phyloP scores from a whole-genome alignment of 2,888 invertebrate species.

The Acanthosepion esculentum region DNA sequence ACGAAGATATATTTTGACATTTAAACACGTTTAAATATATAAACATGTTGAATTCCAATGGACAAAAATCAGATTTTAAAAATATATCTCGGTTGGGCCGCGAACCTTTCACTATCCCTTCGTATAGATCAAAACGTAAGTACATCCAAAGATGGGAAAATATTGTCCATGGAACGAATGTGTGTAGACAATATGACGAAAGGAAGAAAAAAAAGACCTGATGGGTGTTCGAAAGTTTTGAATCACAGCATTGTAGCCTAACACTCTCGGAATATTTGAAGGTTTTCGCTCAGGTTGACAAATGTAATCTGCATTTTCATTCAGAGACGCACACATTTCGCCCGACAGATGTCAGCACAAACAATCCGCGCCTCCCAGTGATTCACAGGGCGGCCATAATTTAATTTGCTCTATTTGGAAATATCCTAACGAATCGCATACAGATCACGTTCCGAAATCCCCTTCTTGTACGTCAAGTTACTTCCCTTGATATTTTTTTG shows the following conservation, averaged over 20 bases:
- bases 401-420: slow-evolving; percentile 16
- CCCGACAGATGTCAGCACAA: slow-evolving; percentile 11
- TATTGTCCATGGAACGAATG: not conserved
- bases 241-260: not conserved
- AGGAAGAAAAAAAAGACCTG: not conserved
- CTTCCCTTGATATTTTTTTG: not conserved
- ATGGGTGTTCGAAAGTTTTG: not conserved
- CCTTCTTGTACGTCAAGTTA: not conserved
- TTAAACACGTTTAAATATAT: too few relatives aligned
- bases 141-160: too few relatives aligned
- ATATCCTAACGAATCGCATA: slow-evolving; percentile 33
- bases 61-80: too few relatives aligned
- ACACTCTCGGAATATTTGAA: not conserved
- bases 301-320: slow-evolving; percentile 13
- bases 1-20: too few relatives aligned
- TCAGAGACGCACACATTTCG: not conserved
- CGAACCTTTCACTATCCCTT: too few relatives aligned
- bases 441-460: not conserved
- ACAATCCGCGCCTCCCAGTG: not conserved
- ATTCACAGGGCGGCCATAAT: not conserved
- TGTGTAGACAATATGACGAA: not conserved
- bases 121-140: too few relatives aligned
- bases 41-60: too few relatives aligned
- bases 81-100: too few relatives aligned
- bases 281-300: not conserved